Percentiles rank a stretch among this genome's conserved stretches.
phyloP scores from a whole-genome alignment of 2,888 invertebrate genomes.

The Hemicrepidius hirtus region DNA sequence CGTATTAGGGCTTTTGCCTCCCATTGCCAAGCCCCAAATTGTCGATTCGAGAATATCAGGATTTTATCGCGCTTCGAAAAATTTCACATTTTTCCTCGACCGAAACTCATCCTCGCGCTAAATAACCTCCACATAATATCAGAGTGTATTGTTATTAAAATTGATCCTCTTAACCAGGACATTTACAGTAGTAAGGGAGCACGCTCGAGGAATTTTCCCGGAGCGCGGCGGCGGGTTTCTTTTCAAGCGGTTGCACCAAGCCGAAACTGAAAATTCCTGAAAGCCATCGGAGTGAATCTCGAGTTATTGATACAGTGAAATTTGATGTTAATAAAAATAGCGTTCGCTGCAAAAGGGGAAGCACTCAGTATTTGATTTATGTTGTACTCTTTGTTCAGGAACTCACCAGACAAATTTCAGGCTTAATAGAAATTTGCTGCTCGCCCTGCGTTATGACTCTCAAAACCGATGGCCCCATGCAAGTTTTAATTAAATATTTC shows the following conservation, averaged over 20 bases:
- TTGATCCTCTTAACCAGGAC: constrained; percentile 19
- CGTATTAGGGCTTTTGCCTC: constrained; percentile 31
- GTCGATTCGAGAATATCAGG: constrained; percentile 27
- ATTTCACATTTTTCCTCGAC: constrained; percentile 1
- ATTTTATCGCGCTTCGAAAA: constrained; percentile 19
- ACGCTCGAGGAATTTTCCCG: constrained; percentile 27
- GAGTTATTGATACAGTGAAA: constrained; percentile 63
- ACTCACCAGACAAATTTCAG: constrained; percentile 58
- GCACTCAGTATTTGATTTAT: constrained; percentile 61
- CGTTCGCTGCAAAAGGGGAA: constrained; percentile 57
- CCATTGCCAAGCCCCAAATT: constrained; percentile 23
- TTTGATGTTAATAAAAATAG: constrained; percentile 63
- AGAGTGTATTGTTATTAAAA: constrained; percentile 14
- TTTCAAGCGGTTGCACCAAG: constrained; percentile 45
- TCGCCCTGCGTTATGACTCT: constrained; percentile 41
- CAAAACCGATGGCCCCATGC: constrained; percentile 38
- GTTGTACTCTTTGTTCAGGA: constrained; percentile 60
- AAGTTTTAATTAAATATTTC: constrained; percentile 53
- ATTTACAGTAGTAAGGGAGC: constrained; percentile 24
- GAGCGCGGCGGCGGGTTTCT: constrained; percentile 24
- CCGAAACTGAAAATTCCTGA: constrained; percentile 55
- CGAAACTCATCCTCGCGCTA: no score
- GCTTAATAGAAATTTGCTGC: constrained; percentile 51
- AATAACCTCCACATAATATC: not conserved
- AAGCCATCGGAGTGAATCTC: constrained; percentile 56